Conservation (phyloP, 1,140 invertebrate genomes). For the Phortica variegata region DNA sequence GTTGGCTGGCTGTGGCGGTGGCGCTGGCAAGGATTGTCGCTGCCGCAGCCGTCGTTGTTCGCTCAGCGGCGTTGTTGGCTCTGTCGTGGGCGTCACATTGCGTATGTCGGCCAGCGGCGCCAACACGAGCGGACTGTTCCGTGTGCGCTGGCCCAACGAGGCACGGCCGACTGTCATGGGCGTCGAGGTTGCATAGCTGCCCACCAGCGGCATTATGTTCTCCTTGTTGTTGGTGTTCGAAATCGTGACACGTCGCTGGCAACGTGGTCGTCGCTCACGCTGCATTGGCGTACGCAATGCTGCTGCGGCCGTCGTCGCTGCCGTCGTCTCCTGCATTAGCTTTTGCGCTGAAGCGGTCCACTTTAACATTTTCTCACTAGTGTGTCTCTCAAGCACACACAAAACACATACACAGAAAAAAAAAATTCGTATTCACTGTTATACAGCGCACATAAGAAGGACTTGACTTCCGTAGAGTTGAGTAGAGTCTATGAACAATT, state of each 20-base stretch:
- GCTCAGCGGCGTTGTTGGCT: too few species aligned
- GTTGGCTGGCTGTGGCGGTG: background rate
- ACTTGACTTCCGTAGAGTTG: background rate
- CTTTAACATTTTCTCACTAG: slow-evolving; percentile 35
- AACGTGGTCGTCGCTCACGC: slow-evolving; percentile 10
- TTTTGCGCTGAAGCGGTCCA: slow-evolving; percentile 44
- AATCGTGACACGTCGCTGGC: slow-evolving; percentile 26
- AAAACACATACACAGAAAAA: too few species aligned
- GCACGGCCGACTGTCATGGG: slow-evolving; percentile 30
- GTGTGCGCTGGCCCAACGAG: slow-evolving; percentile 5
- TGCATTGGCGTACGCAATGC: background rate
- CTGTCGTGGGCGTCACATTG: slow-evolving; percentile 32
- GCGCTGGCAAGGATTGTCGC: slow-evolving; percentile 12
- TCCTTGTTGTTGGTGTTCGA: slow-evolving; percentile 34
- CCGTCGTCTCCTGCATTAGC: slow-evolving; percentile 24
- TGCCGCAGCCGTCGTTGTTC: too few species aligned
- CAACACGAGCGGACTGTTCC: slow-evolving; percentile 45
- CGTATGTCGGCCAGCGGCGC: slow-evolving; percentile 45
- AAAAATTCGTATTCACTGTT: too few species aligned
- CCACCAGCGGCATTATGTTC: slow-evolving; percentile 26
- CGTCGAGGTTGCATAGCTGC: slow-evolving; percentile 36
- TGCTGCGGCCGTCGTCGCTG: background rate
- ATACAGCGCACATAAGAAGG: slow-evolving; percentile 4
- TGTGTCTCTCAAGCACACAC: slow-evolving; percentile 12
- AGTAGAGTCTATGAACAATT: background rate